A percentile compares a stretch with the other conserved stretches of the same genome.
Evolutionary conservation across 1,140 invertebrate species (phyloP).

Genomic region (Halictus rubicundus): DNA sequence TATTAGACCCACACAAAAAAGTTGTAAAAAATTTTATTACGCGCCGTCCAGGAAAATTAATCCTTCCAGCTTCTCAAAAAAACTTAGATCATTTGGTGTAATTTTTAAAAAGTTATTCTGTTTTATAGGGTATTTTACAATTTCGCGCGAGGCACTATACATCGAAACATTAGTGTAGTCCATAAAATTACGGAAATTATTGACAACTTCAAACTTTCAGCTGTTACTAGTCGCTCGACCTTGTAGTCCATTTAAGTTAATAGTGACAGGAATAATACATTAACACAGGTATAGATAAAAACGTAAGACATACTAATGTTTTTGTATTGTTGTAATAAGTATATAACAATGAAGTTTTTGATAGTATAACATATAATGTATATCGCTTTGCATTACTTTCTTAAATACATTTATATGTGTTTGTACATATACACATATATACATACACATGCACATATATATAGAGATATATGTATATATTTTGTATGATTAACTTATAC

Average conservation of each 20-base stretch:
- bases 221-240: not conserved
- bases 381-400: conserved; percentile 51
- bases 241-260: conserved; percentile 14
- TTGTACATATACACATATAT: conserved; percentile 50
- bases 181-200: not conserved
- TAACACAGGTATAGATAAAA: conserved; percentile 37
- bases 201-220: not conserved
- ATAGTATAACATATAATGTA: conserved; percentile 61
- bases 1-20: too few species aligned
- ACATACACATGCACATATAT: conserved; percentile 55
- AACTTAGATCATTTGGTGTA: too few species aligned
- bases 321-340: conserved; percentile 57
- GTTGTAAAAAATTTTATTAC: too few species aligned
- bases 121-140: too few species aligned
- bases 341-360: conserved; percentile 62
- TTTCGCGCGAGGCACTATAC: too few species aligned
- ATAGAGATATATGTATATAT: conserved; percentile 65
- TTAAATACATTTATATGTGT: conserved; percentile 59
- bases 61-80: too few species aligned
- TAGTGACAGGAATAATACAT: conserved; percentile 13
- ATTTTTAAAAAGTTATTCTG: too few species aligned
- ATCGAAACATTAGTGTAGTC: too few species aligned
- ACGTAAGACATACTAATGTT: conserved; percentile 32
- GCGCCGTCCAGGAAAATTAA: too few species aligned
- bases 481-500: conserved; percentile 54